These are phyloP conservation scores for Pseudomyrmex gracilis DNA, from an alignment of 1,140 invertebrate species.

Conservation along the genomic window DNA sequence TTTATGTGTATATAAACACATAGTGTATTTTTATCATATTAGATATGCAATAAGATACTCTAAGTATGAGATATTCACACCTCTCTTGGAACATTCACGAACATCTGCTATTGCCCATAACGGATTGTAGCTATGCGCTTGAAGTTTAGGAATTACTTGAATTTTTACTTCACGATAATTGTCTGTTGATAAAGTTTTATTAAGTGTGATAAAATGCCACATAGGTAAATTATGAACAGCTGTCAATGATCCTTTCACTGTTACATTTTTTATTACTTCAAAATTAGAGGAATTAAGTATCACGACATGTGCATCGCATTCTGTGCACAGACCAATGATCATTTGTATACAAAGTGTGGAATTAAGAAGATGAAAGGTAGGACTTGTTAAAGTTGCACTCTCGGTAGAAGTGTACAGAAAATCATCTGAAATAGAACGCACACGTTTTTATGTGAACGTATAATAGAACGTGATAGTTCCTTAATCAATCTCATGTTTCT, in stretches of 20 bases:
- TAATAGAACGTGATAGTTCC: not conserved
- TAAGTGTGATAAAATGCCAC: conserved; percentile 66
- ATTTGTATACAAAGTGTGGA: conserved; percentile 64
- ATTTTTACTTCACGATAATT: not conserved
- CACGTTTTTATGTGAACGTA: too few species aligned
- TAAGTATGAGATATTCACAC: conserved; percentile 12
- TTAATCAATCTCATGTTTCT: not conserved
- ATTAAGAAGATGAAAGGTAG: not conserved
- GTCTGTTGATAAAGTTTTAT: not conserved
- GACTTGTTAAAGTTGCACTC: conserved; percentile 40
- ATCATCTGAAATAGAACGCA: conserved; percentile 54
- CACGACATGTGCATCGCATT: conserved; percentile 57
- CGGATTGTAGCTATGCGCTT: not conserved
- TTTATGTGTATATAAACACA: not conserved
- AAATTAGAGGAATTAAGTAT: not conserved
- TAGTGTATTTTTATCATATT: not conserved
- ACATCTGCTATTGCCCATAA: conserved; percentile 66
- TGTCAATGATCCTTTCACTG: not conserved
- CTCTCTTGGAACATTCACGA: conserved; percentile 53
- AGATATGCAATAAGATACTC: not conserved
- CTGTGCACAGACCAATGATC: conserved; percentile 63
- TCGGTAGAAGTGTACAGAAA: conserved; percentile 53
- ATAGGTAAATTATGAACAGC: conserved; percentile 46
- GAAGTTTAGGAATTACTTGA: conserved; percentile 5
- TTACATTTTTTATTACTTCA: not conserved